Conservation (phyloP, 2,113 vertebrate genomes). For the Passer montanus region DNA sequence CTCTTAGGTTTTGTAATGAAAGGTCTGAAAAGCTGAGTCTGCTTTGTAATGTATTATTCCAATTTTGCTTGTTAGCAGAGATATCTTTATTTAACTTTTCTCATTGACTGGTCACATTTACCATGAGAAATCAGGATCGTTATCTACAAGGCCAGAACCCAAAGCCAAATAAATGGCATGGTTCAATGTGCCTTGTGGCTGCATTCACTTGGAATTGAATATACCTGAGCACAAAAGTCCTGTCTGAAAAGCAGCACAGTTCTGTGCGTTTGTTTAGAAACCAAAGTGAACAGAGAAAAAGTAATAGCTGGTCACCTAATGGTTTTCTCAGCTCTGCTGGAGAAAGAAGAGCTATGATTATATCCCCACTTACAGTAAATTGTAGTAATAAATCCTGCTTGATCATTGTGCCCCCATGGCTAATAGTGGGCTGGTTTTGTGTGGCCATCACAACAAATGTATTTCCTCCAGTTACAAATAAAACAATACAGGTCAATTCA, state of each 20-base stretch:
- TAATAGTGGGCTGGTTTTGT: not conserved
- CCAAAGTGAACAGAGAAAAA: not conserved
- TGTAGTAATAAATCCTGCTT: slow-evolving; percentile 24
- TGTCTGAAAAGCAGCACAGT: not conserved
- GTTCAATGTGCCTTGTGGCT: not conserved
- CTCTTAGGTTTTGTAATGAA: not conserved
- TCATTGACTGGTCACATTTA: slow-evolving; percentile 13
- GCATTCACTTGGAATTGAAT: not conserved
- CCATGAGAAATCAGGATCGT: not conserved
- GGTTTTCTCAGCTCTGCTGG: not conserved
- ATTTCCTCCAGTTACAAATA: not conserved
- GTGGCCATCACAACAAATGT: not conserved
- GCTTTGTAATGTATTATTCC: slow-evolving; percentile 20
- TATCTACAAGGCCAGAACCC: not conserved
- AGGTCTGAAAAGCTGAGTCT: not conserved
- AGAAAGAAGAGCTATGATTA: slow-evolving; percentile 5
- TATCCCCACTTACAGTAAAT: not conserved
- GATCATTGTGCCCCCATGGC: not conserved
- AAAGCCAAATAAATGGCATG: slow-evolving; percentile 1
- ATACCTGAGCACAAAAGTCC: not conserved
- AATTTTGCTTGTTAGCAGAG: slow-evolving; percentile 27
- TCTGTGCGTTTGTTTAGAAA: not conserved
- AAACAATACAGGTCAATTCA: not conserved
- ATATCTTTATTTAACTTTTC: slow-evolving; percentile 42
- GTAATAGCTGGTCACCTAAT: not conserved